Evolutionary conservation across 2,113 vertebrate genomes (phyloP).

Genomic region (Phylloscopus trochiloides): DNA sequence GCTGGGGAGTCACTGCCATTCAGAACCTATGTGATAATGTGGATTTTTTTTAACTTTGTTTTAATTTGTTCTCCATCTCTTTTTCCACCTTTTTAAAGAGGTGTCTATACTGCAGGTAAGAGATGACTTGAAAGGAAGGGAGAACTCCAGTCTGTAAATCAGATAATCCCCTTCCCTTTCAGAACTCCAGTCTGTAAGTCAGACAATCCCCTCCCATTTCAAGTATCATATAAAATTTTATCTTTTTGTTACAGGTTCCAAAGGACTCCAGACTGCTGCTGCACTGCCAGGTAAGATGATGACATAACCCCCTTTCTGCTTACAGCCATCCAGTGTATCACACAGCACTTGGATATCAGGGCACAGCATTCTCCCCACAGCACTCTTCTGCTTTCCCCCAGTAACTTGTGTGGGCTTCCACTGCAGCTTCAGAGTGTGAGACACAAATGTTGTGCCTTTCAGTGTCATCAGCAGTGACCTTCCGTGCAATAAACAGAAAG

Average conservation of each 20-base stretch:
- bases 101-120: neutral
- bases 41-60: neutral
- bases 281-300: neutral
- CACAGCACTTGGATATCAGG: neutral
- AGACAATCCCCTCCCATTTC: neutral
- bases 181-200: neutral
- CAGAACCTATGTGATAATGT: neutral
- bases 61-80: neutral
- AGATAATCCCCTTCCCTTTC: neutral
- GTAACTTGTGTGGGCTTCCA: neutral
- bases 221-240: neutral
- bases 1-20: neutral
- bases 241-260: neutral
- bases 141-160: neutral
- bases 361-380: neutral
- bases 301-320: neutral
- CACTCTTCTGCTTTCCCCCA: neutral
- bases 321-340: neutral
- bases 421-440: neutral
- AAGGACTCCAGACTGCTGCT: neutral
- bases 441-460: neutral
- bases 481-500: neutral
- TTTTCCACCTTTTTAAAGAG: neutral
- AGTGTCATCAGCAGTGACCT: neutral
- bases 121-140: neutral